Conservation (phyloP, 1,140 invertebrate genomes). For the Drosophila fuyamai region DNA sequence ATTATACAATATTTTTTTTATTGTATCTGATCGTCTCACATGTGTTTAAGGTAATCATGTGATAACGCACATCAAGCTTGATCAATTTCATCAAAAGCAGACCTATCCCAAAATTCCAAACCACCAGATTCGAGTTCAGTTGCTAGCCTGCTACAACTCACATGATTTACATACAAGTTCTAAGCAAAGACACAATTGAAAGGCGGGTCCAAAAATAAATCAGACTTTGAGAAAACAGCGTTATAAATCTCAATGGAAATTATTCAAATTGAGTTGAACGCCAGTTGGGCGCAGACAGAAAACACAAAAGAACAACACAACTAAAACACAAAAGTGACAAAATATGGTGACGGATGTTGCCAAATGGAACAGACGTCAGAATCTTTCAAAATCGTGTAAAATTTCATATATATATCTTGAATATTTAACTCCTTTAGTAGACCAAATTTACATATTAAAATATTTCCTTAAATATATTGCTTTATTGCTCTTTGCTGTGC, state of each 20-base stretch:
- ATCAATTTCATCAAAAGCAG: constrained; percentile 1
- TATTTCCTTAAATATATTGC: too few relatives aligned
- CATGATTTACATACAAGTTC: constrained; percentile 18
- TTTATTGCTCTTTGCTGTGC: too few relatives aligned
- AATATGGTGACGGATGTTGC: neutral
- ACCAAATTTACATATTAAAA: constrained; percentile 2
- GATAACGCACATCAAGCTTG: neutral
- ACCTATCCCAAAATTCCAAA: constrained; percentile 30
- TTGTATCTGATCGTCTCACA: neutral
- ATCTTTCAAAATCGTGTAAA: constrained; percentile 7
- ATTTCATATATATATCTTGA: neutral
- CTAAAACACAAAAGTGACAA: constrained; percentile 29
- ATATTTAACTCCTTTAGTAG: neutral
- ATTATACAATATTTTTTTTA: constrained; percentile 3
- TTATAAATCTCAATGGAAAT: constrained; percentile 77
- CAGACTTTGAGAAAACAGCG: constrained; percentile 58
- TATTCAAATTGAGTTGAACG: constrained; percentile 66
- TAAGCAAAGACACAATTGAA: constrained; percentile 50
- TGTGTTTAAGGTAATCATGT: constrained; percentile 18
- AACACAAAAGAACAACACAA: constrained; percentile 28
- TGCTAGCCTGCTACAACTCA: constrained; percentile 28
- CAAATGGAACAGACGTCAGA: neutral
- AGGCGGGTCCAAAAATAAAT: constrained; percentile 68
- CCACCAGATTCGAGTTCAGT: constrained; percentile 14
- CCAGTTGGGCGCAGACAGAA: constrained; percentile 12